phyloP scores from a whole-genome alignment of 2,888 invertebrate genomes.

The Sympetrum striolatum region DNA sequence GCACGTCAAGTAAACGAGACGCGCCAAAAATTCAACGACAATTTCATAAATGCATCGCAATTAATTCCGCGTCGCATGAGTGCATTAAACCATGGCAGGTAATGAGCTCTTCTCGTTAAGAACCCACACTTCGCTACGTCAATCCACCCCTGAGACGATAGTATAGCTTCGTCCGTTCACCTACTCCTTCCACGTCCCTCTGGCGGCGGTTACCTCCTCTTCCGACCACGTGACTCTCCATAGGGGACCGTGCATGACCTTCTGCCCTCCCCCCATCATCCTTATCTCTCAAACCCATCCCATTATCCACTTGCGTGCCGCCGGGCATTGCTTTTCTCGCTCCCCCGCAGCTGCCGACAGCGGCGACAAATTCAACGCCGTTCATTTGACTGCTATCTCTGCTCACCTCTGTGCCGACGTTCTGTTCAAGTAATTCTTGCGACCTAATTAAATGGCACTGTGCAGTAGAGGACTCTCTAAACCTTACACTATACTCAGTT shows the following conservation, averaged over 20 bases:
- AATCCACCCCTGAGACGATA: neutral
- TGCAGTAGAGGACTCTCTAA: too few relatives aligned
- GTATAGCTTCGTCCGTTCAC: neutral
- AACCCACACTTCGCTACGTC: neutral
- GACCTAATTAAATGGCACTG: too few relatives aligned
- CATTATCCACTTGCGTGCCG: neutral
- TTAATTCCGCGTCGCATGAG: too few relatives aligned
- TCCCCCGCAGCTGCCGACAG: neutral
- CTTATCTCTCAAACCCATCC: neutral
- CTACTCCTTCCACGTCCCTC: neutral
- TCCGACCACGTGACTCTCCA: neutral
- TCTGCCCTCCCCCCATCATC: neutral
- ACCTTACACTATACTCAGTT: too few relatives aligned
- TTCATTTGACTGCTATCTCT: neutral
- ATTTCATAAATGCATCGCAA: too few relatives aligned
- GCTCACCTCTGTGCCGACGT: too few relatives aligned
- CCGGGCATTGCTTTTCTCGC: neutral
- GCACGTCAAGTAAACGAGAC: too few relatives aligned
- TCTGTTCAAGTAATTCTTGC: too few relatives aligned
- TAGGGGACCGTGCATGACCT: neutral
- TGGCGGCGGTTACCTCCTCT: neutral
- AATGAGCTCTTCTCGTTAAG: neutral
- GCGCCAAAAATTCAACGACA: too few relatives aligned
- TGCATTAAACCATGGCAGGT: neutral
- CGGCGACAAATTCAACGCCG: neutral